Percentiles rank a stretch among this genome's conserved stretches.
Conservation (phyloP, 2,113 vertebrate genomes). For the Ifrita kowaldi region DNA sequence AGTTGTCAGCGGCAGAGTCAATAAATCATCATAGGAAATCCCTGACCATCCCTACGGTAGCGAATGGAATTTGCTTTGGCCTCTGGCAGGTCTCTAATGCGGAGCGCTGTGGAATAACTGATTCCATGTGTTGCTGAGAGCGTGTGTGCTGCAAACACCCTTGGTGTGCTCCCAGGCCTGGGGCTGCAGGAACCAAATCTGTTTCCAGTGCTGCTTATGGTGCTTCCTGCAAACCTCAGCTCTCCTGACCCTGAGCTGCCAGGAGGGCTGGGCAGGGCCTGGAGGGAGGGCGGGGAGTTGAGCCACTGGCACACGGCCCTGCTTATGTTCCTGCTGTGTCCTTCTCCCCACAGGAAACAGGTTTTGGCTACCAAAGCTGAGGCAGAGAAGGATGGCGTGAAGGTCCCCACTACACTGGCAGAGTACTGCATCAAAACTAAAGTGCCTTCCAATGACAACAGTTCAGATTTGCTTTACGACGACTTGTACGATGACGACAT, state of each 20-base stretch:
- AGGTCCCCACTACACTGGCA: conserved; percentile 94
- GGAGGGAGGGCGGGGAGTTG: accelerated
- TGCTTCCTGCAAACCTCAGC: neutral
- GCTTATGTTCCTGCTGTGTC: neutral
- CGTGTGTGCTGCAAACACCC: accelerated
- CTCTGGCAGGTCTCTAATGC: neutral
- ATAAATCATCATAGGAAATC: neutral
- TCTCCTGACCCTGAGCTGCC: neutral
- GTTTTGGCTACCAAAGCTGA: conserved; percentile 92
- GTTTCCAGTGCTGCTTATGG: neutral
- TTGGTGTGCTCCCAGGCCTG: accelerated
- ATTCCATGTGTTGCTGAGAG: neutral
- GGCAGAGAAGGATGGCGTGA: conserved; percentile 94
- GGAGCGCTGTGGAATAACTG: neutral
- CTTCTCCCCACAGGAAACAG: conserved; percentile 81
- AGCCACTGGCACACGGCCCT: accelerated
- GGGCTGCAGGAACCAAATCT: neutral
- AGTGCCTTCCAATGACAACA: conserved; percentile 98
- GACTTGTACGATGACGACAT: conserved; percentile 96
- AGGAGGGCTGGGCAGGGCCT: neutral
- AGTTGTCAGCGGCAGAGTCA: neutral
- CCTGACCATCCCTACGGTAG: neutral
- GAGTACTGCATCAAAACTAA: conserved; percentile 99
- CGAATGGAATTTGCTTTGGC: neutral
- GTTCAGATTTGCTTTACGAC: conserved; percentile 96